A percentile compares a stretch with the other conserved stretches of the same genome.
Evolutionary conservation across 1,140 invertebrate genomes (phyloP).

Genomic region (Spodoptera litura): DNA sequence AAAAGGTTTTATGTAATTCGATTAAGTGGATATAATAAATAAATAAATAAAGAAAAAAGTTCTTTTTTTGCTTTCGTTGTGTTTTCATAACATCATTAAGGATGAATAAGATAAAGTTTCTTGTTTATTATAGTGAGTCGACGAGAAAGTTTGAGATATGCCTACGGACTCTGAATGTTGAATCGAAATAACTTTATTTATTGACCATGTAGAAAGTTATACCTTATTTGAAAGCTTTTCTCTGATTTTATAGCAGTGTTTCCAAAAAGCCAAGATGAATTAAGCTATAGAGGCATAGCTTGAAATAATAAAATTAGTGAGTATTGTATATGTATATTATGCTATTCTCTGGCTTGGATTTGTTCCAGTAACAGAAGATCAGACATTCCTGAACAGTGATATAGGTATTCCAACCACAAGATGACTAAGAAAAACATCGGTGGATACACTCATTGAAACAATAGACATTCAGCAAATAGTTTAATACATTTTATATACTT

Average conservation of each 20-base stretch:
- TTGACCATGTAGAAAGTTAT: constrained; percentile 38
- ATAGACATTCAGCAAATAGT: too few relatives aligned
- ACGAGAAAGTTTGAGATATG: constrained; percentile 39
- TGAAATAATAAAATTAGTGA: too few relatives aligned
- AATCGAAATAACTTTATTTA: constrained; percentile 37
- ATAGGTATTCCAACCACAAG: constrained; percentile 13
- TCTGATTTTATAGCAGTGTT: constrained; percentile 5
- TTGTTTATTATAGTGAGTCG: constrained; percentile 35
- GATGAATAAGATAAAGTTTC: constrained; percentile 25
- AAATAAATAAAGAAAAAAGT: background rate
- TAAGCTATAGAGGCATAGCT: too few relatives aligned
- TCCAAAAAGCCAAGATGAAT: background rate
- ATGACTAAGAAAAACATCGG: background rate
- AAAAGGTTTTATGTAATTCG: background rate
- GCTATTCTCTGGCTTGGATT: too few relatives aligned
- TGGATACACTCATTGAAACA: too few relatives aligned
- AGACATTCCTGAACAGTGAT: background rate
- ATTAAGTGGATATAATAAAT: constrained; percentile 10
- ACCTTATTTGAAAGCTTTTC: constrained; percentile 13
- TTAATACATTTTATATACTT: too few relatives aligned
- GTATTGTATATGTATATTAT: too few relatives aligned
- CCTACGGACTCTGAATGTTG: constrained; percentile 17
- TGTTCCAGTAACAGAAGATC: too few relatives aligned
- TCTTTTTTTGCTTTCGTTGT: constrained; percentile 4
- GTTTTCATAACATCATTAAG: constrained; percentile 38